A percentile compares a stretch with the other conserved stretches of the same genome.
phyloP scores from a whole-genome alignment of 2,113 vertebrate genomes.

The Probosciger aterrimus region DNA sequence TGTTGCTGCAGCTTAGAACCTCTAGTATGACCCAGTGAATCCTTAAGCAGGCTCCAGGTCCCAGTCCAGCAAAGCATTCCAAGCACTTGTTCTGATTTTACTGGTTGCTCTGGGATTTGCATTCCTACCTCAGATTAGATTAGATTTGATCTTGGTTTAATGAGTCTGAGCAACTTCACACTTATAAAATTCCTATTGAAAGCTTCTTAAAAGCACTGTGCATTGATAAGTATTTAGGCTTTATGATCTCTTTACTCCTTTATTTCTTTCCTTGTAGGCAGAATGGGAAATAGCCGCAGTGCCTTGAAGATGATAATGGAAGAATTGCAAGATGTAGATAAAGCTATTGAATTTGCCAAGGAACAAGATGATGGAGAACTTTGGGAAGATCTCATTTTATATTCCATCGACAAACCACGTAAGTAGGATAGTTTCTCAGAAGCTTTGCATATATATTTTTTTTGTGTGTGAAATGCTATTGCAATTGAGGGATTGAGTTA shows the following conservation, averaged over 20 bases:
- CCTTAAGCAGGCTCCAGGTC: background rate
- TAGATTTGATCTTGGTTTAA: background rate
- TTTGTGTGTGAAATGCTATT: background rate
- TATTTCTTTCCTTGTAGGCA: constrained; percentile 72
- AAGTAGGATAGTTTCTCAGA: constrained; percentile 40
- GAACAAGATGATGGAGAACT: constrained; percentile 96
- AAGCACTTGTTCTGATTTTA: background rate
- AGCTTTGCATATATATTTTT: background rate
- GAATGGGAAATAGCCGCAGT: constrained; percentile 96
- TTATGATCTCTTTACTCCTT: background rate
- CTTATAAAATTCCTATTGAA: background rate
- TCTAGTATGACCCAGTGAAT: background rate
- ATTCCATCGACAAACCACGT: constrained; percentile 98
- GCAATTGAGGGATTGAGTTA: background rate
- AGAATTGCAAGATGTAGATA: constrained; percentile 92
- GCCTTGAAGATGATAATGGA: constrained; percentile 99
- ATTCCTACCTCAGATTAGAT: background rate
- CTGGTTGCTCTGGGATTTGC: background rate
- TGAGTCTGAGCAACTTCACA: background rate
- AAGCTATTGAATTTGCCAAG: constrained; percentile 98
- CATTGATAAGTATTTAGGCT: background rate
- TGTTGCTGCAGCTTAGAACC: background rate
- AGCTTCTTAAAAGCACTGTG: background rate
- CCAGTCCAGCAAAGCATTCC: background rate
- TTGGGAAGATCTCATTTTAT: constrained; percentile 97